Base-by-base conservation (phyloP, 2,113 vertebrate genomes). In the Epinephelus moara region DNA sequence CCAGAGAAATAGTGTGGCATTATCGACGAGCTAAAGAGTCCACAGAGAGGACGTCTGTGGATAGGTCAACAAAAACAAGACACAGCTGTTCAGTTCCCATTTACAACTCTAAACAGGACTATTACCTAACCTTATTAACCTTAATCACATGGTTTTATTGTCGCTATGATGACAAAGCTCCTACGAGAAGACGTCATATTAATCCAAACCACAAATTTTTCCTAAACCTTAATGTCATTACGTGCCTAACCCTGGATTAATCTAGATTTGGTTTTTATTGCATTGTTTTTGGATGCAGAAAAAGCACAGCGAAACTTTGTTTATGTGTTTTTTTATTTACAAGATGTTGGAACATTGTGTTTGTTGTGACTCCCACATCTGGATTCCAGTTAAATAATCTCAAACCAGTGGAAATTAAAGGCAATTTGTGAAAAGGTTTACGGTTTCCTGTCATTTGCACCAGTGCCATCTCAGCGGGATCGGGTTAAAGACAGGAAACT, bases 301-400 rank as follows among this genome's bases (percentile, higher is more conserved):
- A 42, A 42, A 9, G 6, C 70, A 42, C 23, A 12, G 15, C 27
- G 15, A 33, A 57, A 30, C n/a, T 12, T 12, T 56, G n/a, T 56
- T 40, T 33, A 8, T 21, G 18, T 60, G 64, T 40, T 70, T 27
- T 70, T 27, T 70, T 37, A n/a, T 70, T 59, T 67, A 25, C 23
- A 4, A 25, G 37, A 21, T 45, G 50, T 25, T 40, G 19, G 15
- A 63, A 12, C 23, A 19, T 18, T 21, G 27, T 37, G 63, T 19
- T 52, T 40, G 14, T n/a, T 53, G 11, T n/a, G 42, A 18, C 47
- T 47, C 17, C 21, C 23, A 71, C 80, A 82, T 75, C 85, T 79
- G 75, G 59, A 75, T 23, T 61, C 23, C 37, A 63, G 23, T 55
- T 52, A 33, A n/a, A 59, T 50, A 2, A 49, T 64, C 50, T 47